Evolutionary conservation across 1,140 invertebrate genomes (phyloP), one percentile per base, ranked within the genome.

Genomic region (Elymnias hypermnestra): DNA sequence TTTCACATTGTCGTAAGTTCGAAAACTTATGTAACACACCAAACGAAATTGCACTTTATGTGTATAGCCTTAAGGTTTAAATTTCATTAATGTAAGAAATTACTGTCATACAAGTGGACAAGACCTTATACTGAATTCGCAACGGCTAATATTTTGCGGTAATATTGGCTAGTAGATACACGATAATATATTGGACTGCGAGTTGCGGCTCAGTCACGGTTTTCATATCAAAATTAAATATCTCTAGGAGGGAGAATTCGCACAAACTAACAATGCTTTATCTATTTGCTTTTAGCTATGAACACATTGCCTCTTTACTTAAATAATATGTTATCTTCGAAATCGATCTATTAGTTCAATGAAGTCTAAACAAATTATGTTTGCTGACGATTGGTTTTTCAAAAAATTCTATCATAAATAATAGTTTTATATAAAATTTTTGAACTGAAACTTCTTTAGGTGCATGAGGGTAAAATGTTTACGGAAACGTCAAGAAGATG

Each of bases 221-320:
- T 74, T 72, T 63, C 65, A 66, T 83, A 81, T 83, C 79, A 75
- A 75, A 79, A 83, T 83, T 79, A 83, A 79, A 78, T 79, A 78
- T 83, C 76, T 39, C 47, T 51, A 57, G 65, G 56, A 61, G 53
- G 36, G 55, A 59, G 56, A 63, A 62, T 57, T 66, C 57, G 45
- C 53, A 37, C 52, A 17, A 17, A 15, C 12, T 37, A 46, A 51
- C 46, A 50, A 61, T 54, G 51, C 31, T 51, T 57, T 58, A 53
- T 54, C 49, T 53, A 19, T 57, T 52, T 41, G 42, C 26, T 41
- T 38, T 52, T 28, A 37, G 33, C 38, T 46, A 29, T 49, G 36
- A 54, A 36, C 36, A 35, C 42, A 39, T 42, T 46, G 25, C 21
- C 15, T 46, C 42, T 49, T 45, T 29, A 49, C 45, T 29, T 57